These are phyloP conservation scores for Clistopyga incitator DNA, from an alignment of 2,888 invertebrate species.

Conservation along the genomic window DNA sequence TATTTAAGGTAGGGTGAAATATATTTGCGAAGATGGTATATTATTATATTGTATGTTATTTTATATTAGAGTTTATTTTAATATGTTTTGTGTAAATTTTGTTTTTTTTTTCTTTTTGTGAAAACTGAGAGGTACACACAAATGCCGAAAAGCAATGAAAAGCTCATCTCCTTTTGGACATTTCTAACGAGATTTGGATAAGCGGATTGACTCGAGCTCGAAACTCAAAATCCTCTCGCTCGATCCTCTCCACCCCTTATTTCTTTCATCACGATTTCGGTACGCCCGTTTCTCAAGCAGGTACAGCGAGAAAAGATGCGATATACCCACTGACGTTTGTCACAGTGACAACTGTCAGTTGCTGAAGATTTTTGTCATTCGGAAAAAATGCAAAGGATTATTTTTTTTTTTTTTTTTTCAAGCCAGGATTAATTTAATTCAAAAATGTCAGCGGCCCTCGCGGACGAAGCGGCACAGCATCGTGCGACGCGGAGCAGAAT, in stretches of 20 bases:
- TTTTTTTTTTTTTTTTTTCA: slow-evolving; percentile 37
- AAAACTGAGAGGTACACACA: slow-evolving; percentile 27
- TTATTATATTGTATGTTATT: no score
- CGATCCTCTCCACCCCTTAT: slow-evolving; percentile 41
- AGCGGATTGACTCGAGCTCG: slow-evolving; percentile 75
- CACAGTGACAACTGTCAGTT: no score
- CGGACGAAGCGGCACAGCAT: slow-evolving; percentile 10
- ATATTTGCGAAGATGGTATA: no score
- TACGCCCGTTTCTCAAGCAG: background rate
- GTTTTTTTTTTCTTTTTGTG: no score
- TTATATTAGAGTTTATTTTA: no score
- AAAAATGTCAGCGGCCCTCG: slow-evolving; percentile 70
- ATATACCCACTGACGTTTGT: no score
- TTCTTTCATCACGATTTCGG: slow-evolving; percentile 30
- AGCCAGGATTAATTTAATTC: slow-evolving; percentile 76
- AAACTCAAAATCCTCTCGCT: slow-evolving; percentile 67
- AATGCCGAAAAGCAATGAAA: background rate
- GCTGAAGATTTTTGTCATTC: no score
- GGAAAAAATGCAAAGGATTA: no score
- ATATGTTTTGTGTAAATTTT: no score
- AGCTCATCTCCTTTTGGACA: slow-evolving; percentile 64
- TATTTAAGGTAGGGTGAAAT: slow-evolving; percentile 11
- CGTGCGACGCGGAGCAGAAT: slow-evolving; percentile 26
- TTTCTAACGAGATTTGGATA: slow-evolving; percentile 77
- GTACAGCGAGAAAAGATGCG: background rate